These are phyloP conservation scores for Podarcis siculus DNA, from an alignment of 2,797 vertebrate species.

Conservation along the genomic window DNA sequence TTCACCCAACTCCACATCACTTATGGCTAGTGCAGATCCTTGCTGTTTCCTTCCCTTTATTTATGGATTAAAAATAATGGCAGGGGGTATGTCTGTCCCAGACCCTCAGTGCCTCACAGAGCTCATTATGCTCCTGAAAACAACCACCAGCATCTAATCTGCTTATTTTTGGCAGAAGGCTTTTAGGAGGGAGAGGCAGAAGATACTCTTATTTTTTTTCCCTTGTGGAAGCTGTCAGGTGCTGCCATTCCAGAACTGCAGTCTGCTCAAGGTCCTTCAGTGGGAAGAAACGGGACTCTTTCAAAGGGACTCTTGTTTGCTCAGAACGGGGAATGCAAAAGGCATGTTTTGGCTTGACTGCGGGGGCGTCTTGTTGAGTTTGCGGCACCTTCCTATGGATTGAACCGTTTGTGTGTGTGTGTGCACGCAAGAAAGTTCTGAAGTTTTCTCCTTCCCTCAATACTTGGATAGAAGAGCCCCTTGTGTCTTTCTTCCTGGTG, in stretches of 20 bases:
- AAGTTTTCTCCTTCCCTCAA: conserved; percentile 74
- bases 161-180: not conserved
- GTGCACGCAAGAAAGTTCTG: conserved; percentile 59
- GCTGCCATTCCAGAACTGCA: fast-evolving
- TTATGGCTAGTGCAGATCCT: too few relatives aligned
- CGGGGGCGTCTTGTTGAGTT: conserved; percentile 82
- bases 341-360: conserved; percentile 74
- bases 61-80: not conserved
- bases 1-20: too few relatives aligned
- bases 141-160: not conserved
- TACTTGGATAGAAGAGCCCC: conserved; percentile 41
- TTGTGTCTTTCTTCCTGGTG: conserved; percentile 51
- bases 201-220: not conserved
- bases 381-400: conserved; percentile 77
- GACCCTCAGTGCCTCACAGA: not conserved
- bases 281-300: not conserved
- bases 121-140: not conserved
- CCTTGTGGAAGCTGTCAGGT: not conserved
- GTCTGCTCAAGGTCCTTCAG: not conserved
- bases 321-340: conserved; percentile 80
- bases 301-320: conserved; percentile 58
- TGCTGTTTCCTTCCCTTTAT: not conserved
- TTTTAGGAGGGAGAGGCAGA: not conserved
- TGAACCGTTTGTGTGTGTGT: conserved; percentile 62
- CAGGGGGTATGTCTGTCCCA: not conserved